phyloP scores from a whole-genome alignment of 2,797 vertebrate genomes.

The Spizella passerina region DNA sequence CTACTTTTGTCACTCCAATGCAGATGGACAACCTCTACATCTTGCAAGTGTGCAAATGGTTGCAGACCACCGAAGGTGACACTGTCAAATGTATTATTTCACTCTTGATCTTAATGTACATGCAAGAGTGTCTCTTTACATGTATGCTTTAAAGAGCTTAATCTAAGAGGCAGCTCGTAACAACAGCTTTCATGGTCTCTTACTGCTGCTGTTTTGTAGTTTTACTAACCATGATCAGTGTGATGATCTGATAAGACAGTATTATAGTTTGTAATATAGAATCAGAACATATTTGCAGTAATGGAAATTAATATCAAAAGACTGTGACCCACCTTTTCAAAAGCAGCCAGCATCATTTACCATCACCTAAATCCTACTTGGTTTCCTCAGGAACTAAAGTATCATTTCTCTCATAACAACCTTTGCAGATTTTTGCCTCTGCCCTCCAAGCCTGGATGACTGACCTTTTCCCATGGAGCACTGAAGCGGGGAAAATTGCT shows the following conservation, averaged over 20 bases:
- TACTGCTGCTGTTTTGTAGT: background rate
- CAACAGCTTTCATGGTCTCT: background rate
- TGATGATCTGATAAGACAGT: background rate
- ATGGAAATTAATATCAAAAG: background rate
- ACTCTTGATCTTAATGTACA: slow-evolving; percentile 9
- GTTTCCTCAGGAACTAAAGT: background rate
- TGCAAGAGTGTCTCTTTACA: background rate
- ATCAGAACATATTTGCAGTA: background rate
- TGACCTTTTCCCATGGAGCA: background rate
- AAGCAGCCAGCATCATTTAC: background rate
- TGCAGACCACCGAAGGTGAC: background rate
- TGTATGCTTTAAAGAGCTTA: background rate
- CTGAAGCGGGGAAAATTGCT: background rate
- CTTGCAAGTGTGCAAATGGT: background rate
- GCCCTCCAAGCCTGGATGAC: background rate
- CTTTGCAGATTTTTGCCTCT: background rate
- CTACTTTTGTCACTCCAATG: background rate
- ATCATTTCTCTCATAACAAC: background rate
- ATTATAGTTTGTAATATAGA: background rate
- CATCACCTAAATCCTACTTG: background rate
- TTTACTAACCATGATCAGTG: background rate
- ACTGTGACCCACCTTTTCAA: background rate
- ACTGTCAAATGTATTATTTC: slow-evolving; percentile 38
- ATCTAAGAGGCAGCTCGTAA: background rate
- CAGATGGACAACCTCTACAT: slow-evolving; percentile 10